A percentile compares a stretch with the other conserved stretches of the same genome.
Conservation (phyloP, 2,888 invertebrate genomes). For the Criorhina ranunculi region DNA sequence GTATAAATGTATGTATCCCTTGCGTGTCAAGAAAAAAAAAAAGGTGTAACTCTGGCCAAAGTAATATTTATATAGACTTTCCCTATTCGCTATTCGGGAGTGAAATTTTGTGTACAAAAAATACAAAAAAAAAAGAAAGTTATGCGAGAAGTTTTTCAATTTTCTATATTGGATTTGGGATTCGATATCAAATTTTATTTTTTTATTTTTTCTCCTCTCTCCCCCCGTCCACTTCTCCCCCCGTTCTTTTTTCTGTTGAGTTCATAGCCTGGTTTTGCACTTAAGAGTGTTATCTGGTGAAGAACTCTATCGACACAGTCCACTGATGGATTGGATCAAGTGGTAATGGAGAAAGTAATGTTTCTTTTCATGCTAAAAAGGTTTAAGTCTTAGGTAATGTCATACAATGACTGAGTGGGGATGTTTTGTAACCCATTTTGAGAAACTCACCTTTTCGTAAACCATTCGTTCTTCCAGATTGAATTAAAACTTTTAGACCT, state of each 20-base stretch:
- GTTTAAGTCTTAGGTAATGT: no score
- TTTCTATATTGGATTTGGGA: conserved; percentile 74
- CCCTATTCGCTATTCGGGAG: conserved; percentile 53
- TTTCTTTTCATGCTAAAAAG: no score
- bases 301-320: conserved; percentile 23
- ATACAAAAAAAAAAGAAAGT: conserved; percentile 43
- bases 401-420: no score
- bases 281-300: conserved; percentile 2
- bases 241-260: no score
- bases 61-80: conserved; percentile 47
- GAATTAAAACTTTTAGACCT: no score
- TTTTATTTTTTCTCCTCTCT: not conserved
- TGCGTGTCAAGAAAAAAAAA: conserved; percentile 4
- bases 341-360: not conserved
- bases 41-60: conserved; percentile 57
- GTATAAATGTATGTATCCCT: conserved; percentile 33
- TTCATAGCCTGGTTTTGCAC: conserved; percentile 13
- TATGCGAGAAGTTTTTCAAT: conserved; percentile 76
- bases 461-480: no score
- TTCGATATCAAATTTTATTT: conserved; percentile 71
- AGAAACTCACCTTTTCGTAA: no score
- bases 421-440: no score
- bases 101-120: conserved; percentile 56
- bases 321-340: not conserved
- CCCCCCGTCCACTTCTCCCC: not conserved